These are phyloP conservation scores for Callaeas wilsoni DNA, from an alignment of 2,113 vertebrate species.

Conservation along the genomic window DNA sequence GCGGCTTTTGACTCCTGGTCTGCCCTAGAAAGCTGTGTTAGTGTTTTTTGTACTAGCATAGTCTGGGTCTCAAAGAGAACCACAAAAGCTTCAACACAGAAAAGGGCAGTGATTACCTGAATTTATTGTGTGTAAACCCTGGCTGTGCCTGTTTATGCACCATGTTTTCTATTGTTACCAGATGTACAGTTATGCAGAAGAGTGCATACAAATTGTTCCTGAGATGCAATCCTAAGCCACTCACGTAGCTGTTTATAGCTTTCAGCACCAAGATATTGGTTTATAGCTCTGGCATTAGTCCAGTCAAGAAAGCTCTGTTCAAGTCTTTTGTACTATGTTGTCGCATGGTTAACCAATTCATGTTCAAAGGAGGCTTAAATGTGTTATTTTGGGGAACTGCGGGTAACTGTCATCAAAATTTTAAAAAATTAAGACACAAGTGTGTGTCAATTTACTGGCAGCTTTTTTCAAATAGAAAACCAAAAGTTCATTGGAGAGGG, in stretches of 20 bases:
- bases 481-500: background rate
- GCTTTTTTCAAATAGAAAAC: background rate
- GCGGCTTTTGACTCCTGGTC: background rate
- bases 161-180: background rate
- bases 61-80: background rate
- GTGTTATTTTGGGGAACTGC: background rate
- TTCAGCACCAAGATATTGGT: background rate
- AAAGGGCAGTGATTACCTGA: background rate
- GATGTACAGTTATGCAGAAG: background rate
- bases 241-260: background rate
- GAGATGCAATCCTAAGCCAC: background rate
- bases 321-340: background rate
- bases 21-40: background rate
- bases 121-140: background rate
- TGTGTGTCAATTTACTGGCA: background rate
- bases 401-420: background rate
- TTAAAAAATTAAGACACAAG: background rate
- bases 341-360: background rate
- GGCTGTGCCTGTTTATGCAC: background rate
- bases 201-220: constrained; percentile 24
- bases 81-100: background rate
- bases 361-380: background rate
- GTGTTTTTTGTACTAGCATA: background rate
- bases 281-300: constrained; percentile 8
- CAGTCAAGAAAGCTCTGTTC: background rate